Percentiles rank a stretch among this genome's conserved stretches.
phyloP scores from a whole-genome alignment of 2,113 vertebrate species.

The Riparia riparia region DNA sequence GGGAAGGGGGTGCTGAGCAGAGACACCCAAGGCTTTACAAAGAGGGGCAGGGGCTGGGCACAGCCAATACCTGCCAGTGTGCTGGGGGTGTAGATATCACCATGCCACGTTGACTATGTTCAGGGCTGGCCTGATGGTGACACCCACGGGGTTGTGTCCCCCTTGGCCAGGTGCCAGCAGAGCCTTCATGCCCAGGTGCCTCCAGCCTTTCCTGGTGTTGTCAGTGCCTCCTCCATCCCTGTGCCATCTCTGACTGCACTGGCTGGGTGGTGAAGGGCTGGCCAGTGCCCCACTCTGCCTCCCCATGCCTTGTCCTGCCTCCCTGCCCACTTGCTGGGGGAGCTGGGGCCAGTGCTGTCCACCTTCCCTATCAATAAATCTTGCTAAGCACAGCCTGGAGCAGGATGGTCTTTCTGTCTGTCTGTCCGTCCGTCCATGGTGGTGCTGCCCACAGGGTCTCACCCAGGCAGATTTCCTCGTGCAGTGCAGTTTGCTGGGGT shows the following conservation, averaged over 20 bases:
- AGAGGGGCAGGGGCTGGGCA: background rate
- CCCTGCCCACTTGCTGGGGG: fast-evolving
- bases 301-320: background rate
- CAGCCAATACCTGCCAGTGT: fast-evolving
- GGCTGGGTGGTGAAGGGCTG: background rate
- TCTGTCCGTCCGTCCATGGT: background rate
- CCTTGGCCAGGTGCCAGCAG: background rate
- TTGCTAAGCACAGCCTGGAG: background rate
- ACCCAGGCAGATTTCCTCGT: fast-evolving
- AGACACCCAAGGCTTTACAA: background rate
- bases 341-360: background rate
- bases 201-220: background rate
- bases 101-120: background rate
- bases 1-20: background rate
- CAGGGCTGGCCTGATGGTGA: background rate
- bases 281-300: background rate
- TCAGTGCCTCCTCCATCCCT: background rate
- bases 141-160: background rate
- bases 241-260: background rate
- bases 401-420: fast-evolving
- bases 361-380: slow-evolving; percentile 10
- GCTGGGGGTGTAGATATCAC: background rate
- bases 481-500: background rate
- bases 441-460: fast-evolving
- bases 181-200: background rate